Base-by-base conservation (phyloP, 2,797 vertebrate species). In the Cyprinella venusta region DNA sequence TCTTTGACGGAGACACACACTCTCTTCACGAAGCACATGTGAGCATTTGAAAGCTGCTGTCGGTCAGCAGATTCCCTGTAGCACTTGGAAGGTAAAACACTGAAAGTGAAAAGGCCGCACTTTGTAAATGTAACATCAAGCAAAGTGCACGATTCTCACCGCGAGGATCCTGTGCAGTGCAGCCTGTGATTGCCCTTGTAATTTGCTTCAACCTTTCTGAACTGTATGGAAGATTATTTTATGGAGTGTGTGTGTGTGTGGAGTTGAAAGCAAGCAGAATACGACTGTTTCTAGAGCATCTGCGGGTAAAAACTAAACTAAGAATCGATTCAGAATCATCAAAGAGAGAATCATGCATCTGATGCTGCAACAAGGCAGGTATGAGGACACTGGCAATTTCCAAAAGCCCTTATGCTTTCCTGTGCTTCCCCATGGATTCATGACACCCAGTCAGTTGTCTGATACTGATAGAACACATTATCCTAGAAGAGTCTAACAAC, bases 351-450 rank as follows among this genome's bases (percentile, higher is more conserved):
- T 63, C 13, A 63, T 63, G 12, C 24, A 61, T 26, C 12, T 30
- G 21, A 76, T 19, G 30, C 48, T 67, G 18, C 40, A 80, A 52
- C 33, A 67, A 82, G 71, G 50, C 81, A 81, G 42, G 92, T 90
- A 91, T 91, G 87, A 91, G 89, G 92, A 91, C 89, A 91, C 81
- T 84, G 79, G 88, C 92, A 91, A 91, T 91, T 93, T 92, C 93
- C 93, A 94, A 92, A 90, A 91, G 80, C 90, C 92, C 93, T 93
- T 94, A 93, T 95, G 93, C 90, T 93, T 90, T 76, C 56, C 69
- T 86, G 91, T 91, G 87, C 86, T 86, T 86, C 88, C 84, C 87
- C 82, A 81, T 54, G 77, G 86, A 89, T 86, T 89, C 86, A 87
- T 92, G 79, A 87, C 82, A 90, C 92, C 89, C 91, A 89, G 69